Conservation (phyloP, 2,113 vertebrate genomes). For the Garra rufa region DNA sequence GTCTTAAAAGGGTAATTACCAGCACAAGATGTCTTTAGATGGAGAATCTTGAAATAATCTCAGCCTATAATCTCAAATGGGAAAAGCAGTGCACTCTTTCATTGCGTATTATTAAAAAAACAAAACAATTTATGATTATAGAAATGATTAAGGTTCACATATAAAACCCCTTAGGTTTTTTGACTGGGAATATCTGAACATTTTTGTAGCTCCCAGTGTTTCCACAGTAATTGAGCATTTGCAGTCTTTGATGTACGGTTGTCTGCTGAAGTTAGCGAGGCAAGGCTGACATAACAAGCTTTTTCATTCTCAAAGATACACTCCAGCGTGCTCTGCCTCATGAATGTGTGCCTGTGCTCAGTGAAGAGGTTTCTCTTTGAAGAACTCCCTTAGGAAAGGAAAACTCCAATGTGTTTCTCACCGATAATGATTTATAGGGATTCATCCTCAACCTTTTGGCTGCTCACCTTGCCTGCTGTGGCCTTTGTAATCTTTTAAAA, state of each 20-base stretch:
- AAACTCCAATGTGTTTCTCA: constrained; percentile 61
- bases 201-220: background rate
- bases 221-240: constrained; percentile 60
- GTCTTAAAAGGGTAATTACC: background rate
- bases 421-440: constrained; percentile 68
- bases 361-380: constrained; percentile 64
- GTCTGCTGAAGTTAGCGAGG: constrained; percentile 64
- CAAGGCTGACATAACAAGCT: constrained; percentile 60
- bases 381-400: constrained; percentile 56
- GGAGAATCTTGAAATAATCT: background rate
- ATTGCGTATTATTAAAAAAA: background rate
- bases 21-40: constrained; percentile 1
- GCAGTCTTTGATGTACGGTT: constrained; percentile 66
- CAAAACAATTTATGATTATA: background rate
- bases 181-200: background rate
- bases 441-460: constrained; percentile 51
- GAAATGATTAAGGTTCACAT: background rate
- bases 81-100: background rate
- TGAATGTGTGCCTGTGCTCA: constrained; percentile 53
- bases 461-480: background rate
- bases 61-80: background rate
- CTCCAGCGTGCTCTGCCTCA: constrained; percentile 39
- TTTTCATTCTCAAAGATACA: constrained; percentile 52
- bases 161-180: background rate
- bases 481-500: background rate